These are phyloP conservation scores for Epinephelus fuscoguttatus DNA, from an alignment of 2,113 vertebrate genomes.

Conservation along the genomic window DNA sequence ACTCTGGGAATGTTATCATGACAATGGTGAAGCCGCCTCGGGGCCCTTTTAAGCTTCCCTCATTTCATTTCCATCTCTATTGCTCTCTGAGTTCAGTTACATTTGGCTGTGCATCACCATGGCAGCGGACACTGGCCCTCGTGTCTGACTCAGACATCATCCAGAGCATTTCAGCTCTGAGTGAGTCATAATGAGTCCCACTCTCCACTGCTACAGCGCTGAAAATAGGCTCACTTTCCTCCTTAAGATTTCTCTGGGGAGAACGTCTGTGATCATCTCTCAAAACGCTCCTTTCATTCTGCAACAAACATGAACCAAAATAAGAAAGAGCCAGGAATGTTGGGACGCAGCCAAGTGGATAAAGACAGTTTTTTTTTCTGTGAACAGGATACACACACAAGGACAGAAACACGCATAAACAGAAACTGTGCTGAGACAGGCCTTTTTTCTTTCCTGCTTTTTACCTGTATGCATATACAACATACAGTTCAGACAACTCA, in stretches of 20 bases:
- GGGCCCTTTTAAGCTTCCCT: conserved; percentile 60
- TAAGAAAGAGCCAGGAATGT: conserved; percentile 45
- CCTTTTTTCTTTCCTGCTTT: not conserved
- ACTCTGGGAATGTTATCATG: conserved; percentile 53
- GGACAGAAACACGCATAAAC: not conserved
- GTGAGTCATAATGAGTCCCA: conserved; percentile 74
- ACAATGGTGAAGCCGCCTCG: conserved; percentile 58
- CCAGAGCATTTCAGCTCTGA: conserved; percentile 66
- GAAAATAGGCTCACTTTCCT: conserved; percentile 72
- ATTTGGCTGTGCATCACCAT: conserved; percentile 71
- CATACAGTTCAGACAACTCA: not conserved
- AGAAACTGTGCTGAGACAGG: not conserved
- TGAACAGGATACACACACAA: conserved; percentile 21
- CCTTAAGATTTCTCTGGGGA: conserved; percentile 71
- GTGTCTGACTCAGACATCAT: conserved; percentile 69
- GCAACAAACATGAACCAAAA: conserved; percentile 62
- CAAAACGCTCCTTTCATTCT: conserved; percentile 65
- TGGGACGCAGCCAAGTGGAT: conserved; percentile 36
- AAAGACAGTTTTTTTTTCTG: conserved; percentile 33
- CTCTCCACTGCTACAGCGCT: conserved; percentile 54
- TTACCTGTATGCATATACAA: not conserved
- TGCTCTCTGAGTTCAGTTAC: conserved; percentile 64
- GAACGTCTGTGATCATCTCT: conserved; percentile 66
- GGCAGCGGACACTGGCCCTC: conserved; percentile 70
- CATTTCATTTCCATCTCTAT: conserved; percentile 71